Conservation (phyloP, 2,113 vertebrate species). For the Salminus brasiliensis region DNA sequence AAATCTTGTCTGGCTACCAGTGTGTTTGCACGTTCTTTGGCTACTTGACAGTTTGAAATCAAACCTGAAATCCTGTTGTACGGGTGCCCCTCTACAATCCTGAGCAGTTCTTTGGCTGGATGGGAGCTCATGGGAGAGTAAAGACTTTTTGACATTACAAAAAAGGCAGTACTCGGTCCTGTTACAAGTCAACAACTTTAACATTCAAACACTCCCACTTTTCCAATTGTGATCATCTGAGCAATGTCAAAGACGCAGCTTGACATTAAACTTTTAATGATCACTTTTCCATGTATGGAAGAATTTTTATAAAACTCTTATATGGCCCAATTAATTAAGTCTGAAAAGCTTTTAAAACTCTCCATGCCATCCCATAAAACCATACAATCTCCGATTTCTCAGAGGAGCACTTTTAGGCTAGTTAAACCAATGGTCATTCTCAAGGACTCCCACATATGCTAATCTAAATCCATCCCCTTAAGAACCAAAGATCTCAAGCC, state of each 20-base stretch:
- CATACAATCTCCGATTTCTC: background rate
- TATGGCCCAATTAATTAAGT: constrained; percentile 28
- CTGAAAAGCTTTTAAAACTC: constrained; percentile 31
- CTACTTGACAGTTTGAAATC: background rate
- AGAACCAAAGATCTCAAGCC: background rate
- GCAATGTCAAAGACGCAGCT: constrained; percentile 12
- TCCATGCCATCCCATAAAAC: constrained; percentile 23
- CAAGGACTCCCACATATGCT: constrained; percentile 24
- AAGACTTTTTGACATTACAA: constrained; percentile 2
- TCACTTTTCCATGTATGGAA: constrained; percentile 4
- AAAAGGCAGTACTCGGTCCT: background rate
- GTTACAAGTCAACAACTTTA: background rate
- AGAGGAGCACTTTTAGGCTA: constrained; percentile 26
- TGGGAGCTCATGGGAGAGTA: background rate
- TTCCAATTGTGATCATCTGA: constrained; percentile 11
- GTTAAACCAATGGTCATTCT: constrained; percentile 42
- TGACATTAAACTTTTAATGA: constrained; percentile 9
- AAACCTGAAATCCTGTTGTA: background rate
- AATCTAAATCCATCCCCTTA: background rate
- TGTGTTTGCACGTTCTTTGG: background rate
- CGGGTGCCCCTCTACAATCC: background rate
- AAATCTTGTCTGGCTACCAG: background rate
- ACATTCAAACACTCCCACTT: background rate
- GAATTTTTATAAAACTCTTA: constrained; percentile 13
- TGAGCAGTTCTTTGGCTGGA: background rate